A percentile compares a stretch with the other conserved stretches of the same genome.
phyloP scores from a whole-genome alignment of 2,797 vertebrate species.

The Botia kubotai region DNA sequence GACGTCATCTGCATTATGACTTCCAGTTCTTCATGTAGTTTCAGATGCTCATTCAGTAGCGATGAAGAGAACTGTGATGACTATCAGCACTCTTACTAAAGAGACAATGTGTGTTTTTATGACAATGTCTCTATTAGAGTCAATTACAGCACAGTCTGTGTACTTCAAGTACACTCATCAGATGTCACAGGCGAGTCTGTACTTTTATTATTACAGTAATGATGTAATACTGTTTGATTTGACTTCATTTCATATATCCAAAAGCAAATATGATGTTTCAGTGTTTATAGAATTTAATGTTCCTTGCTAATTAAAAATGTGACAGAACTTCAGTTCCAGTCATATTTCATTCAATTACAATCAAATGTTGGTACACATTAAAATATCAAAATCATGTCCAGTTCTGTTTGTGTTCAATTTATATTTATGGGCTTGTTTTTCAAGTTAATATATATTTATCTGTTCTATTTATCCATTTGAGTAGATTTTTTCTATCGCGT shows the following conservation, averaged over 20 bases:
- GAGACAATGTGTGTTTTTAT: background rate
- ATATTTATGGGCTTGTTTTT: no score
- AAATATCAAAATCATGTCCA: no score
- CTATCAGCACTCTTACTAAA: background rate
- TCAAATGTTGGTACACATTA: no score
- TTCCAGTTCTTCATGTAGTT: background rate
- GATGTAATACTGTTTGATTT: background rate
- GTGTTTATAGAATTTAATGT: no score
- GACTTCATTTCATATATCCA: background rate
- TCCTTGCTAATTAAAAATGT: no score
- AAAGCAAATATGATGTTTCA: no score
- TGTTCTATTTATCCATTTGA: background rate
- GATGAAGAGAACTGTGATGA: no score
- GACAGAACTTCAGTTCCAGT: no score
- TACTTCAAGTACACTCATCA: slow-evolving; percentile 21
- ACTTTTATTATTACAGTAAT: background rate
- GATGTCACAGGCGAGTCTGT: slow-evolving; percentile 35
- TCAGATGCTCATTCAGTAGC: slow-evolving; percentile 9
- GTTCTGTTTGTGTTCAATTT: no score
- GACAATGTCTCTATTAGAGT: no score
- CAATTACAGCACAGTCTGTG: background rate
- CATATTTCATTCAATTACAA: no score
- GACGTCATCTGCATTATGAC: background rate
- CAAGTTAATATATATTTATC: background rate
- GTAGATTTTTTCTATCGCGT: background rate